A percentile compares a stretch with the other conserved stretches of the same genome.
Conservation (phyloP, 2,888 invertebrate genomes). For the Corythucha ciliata region DNA sequence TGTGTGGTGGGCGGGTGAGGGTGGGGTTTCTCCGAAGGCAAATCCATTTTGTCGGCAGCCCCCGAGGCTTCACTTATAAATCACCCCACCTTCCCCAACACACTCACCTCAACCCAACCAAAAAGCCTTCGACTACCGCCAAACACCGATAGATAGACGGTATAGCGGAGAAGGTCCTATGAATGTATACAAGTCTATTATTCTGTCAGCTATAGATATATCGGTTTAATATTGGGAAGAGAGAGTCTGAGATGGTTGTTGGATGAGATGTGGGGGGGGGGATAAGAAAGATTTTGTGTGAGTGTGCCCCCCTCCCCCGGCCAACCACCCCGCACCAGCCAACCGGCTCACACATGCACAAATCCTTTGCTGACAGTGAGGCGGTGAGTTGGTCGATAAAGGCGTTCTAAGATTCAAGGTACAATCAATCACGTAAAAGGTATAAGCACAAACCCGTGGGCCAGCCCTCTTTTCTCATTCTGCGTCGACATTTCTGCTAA, state of each 20-base stretch:
- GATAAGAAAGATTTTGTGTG: not conserved
- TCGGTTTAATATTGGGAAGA: conserved; percentile 29
- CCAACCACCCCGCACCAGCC: conserved; percentile 13
- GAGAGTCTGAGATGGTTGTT: conserved; percentile 11
- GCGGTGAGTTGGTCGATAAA: no score
- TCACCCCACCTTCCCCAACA: no score
- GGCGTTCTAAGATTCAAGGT: no score
- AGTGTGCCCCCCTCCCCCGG: not conserved
- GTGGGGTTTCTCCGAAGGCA: conserved; percentile 1
- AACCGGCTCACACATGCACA: conserved; percentile 14
- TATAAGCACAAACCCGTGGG: no score
- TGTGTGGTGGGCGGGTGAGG: conserved; percentile 5
- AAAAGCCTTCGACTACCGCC: no score
- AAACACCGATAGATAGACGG: conserved; percentile 21
- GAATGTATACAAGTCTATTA: conserved; percentile 30
- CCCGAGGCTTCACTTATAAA: conserved; percentile 18
- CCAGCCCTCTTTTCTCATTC: no score
- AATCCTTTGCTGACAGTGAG: conserved; percentile 20
- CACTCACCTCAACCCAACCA: no score
- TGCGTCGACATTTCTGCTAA: no score
- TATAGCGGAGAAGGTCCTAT: conserved; percentile 22
- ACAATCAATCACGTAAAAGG: no score
- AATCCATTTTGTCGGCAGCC: conserved; percentile 14
- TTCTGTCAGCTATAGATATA: conserved; percentile 30
- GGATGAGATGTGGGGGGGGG: conserved; percentile 4